Evolutionary conservation across 2,888 invertebrate genomes (phyloP).

Genomic region (Eulithis prunata): DNA sequence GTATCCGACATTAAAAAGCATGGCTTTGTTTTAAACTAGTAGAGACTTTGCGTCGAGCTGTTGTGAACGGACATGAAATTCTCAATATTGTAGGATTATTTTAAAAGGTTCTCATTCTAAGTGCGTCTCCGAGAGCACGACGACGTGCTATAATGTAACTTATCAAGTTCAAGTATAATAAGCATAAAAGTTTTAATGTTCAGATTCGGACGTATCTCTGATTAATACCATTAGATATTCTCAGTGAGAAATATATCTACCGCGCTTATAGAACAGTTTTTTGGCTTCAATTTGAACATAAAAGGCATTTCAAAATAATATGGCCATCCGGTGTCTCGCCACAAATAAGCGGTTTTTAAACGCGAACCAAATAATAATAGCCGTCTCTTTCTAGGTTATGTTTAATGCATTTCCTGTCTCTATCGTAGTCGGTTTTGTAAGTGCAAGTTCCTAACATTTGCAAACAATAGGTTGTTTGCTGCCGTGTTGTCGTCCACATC

Average conservation of each 20-base stretch:
- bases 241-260: too few relatives aligned
- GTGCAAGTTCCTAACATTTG: slow-evolving; percentile 72
- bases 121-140: too few relatives aligned
- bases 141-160: too few relatives aligned
- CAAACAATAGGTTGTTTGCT: slow-evolving; percentile 82
- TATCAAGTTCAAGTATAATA: too few relatives aligned
- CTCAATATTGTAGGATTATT: neutral
- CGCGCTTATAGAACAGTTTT: too few relatives aligned
- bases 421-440: slow-evolving; percentile 45
- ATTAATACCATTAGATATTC: too few relatives aligned
- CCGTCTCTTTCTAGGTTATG: slow-evolving; percentile 32
- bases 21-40: neutral
- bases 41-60: neutral
- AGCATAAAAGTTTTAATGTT: too few relatives aligned
- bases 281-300: too few relatives aligned
- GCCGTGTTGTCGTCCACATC: slow-evolving; percentile 68
- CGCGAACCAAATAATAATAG: slow-evolving; percentile 9
- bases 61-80: neutral
- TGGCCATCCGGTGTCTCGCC: too few relatives aligned
- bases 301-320: too few relatives aligned
- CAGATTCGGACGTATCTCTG: too few relatives aligned
- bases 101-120: neutral
- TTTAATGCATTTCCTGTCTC: slow-evolving; percentile 48
- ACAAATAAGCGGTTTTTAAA: neutral
- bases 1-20: slow-evolving; percentile 2